Evolutionary conservation across 30 jellyfish, hydroid and myxozoan species (phyloP), one percentile per base, ranked within the genome.

Genomic region (Sanderia malayensis): DNA sequence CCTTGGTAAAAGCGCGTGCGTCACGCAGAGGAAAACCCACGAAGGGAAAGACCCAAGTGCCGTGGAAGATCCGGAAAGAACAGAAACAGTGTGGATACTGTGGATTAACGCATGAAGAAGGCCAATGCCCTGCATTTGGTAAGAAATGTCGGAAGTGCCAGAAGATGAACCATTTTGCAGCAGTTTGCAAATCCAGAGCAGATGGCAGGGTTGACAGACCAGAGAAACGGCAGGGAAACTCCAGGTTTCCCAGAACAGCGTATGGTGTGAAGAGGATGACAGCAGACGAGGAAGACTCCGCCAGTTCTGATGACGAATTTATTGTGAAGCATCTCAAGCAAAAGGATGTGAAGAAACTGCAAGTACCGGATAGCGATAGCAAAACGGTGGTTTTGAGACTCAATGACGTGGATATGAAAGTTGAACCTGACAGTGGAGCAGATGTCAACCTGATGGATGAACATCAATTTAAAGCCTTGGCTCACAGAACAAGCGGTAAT

Each of bases 391-490:
- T 58, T 58, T 37, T 58, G 25, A 37, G 29, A 58, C 70, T 0
- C 13, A 45, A 58, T 58, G 34, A 10, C 29, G 70, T 58, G 3
- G 70, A 58, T 58, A 25, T 58, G 29, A 45, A 58, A 58, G 2
- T 58, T 10, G 70, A 58, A 58, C 70, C 70, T 23, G 70, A 58
- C 32, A 62, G n/a, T n/a, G n/a, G n/a, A n/a, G n/a, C n/a, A n/a
- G n/a, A n/a, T n/a, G n/a, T n/a, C n/a, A 28, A 62, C 74, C 11
- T 62, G 13, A 62, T 62, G 74, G 74, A 28, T 62, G 74, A 62
- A 31, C 74, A 62, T 27, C 74, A 0, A 27, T 28, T 62, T 57
- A 62, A 62, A 31, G 74, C 74, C 21, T 27, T 62, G 25, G 13
- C 47, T 44, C 29, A 62, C 31, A 53, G 58, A 62, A 62, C 0